Conservation (phyloP, 2,888 invertebrate species). For the Pollenia amentaria region DNA sequence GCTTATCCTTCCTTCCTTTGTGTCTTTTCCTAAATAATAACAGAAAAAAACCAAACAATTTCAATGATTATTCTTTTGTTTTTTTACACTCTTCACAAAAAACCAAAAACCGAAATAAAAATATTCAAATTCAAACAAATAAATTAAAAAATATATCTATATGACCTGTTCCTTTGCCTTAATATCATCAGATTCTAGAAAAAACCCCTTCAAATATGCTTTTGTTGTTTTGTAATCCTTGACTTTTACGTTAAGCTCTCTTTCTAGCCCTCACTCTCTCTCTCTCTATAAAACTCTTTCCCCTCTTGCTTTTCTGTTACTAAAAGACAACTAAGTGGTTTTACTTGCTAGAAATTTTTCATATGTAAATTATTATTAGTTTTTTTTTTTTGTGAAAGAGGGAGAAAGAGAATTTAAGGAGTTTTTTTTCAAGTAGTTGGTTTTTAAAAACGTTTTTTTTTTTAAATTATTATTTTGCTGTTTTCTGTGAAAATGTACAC, state of each 20-base stretch:
- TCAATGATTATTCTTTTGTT: conserved; percentile 76
- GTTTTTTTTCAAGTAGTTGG: conserved; percentile 46
- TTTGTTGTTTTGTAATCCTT: conserved; percentile 71
- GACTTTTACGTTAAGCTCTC: conserved; percentile 72
- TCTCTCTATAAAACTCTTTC: conserved; percentile 8
- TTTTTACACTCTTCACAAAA: conserved; percentile 55
- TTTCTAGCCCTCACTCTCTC: not conserved
- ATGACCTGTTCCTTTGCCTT: conserved; percentile 63
- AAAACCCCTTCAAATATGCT: conserved; percentile 60
- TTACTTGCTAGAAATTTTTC: conserved; percentile 62
- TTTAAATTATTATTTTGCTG: conserved; percentile 26
- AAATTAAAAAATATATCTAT: conserved; percentile 67
- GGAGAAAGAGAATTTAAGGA: not conserved
- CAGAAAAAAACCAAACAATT: conserved; percentile 54
- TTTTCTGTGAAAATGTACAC: conserved; percentile 49
- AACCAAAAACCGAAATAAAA: conserved; percentile 36
- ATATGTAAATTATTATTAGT: conserved; percentile 66
- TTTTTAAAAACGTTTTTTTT: too few species aligned
- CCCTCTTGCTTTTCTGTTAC: not conserved
- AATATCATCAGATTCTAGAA: conserved; percentile 15
- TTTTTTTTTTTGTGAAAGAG: conserved; percentile 16
- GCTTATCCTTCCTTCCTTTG: conserved; percentile 76
- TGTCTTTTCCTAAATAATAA: conserved; percentile 54
- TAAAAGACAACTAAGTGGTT: conserved; percentile 68
- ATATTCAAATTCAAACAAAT: conserved; percentile 64